These are phyloP conservation scores for Shinisaurus crocodilurus DNA, from an alignment of 2,113 vertebrate species.

Conservation along the genomic window DNA sequence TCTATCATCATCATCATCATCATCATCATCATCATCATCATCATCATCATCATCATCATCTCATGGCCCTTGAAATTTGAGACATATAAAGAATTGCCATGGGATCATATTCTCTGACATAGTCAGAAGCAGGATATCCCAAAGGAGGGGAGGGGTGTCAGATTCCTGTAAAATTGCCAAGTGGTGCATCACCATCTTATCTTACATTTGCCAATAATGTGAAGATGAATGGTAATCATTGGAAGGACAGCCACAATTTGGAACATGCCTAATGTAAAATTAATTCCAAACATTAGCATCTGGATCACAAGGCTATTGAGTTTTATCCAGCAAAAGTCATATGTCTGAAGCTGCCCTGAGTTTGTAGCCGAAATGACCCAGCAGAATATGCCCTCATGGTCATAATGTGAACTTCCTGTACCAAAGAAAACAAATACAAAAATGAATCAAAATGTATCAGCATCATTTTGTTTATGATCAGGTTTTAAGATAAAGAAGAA, in stretches of 20 bases:
- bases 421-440: conserved; percentile 13
- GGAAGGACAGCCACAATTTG: neutral
- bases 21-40: too few relatives aligned
- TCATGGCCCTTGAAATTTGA: conserved; percentile 11
- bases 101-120: conserved; percentile 14
- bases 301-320: conserved; percentile 9
- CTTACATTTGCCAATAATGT: neutral
- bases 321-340: conserved; percentile 19
- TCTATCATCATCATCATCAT: too few relatives aligned
- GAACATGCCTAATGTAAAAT: conserved; percentile 19
- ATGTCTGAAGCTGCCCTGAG: neutral
- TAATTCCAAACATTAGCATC: neutral
- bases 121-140: neutral
- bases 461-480: neutral
- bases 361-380: neutral
- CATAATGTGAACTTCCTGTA: neutral
- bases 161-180: conserved; percentile 10
- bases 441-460: neutral
- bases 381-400: neutral
- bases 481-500: conserved; percentile 29
- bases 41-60: too few relatives aligned
- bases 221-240: neutral
- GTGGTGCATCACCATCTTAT: neutral
- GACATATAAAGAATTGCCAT: neutral
- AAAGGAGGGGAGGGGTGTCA: neutral